A percentile compares a stretch with the other conserved stretches of the same genome.
Conservation (phyloP, 2,888 invertebrate species). For the Drosophila tripunctata region DNA sequence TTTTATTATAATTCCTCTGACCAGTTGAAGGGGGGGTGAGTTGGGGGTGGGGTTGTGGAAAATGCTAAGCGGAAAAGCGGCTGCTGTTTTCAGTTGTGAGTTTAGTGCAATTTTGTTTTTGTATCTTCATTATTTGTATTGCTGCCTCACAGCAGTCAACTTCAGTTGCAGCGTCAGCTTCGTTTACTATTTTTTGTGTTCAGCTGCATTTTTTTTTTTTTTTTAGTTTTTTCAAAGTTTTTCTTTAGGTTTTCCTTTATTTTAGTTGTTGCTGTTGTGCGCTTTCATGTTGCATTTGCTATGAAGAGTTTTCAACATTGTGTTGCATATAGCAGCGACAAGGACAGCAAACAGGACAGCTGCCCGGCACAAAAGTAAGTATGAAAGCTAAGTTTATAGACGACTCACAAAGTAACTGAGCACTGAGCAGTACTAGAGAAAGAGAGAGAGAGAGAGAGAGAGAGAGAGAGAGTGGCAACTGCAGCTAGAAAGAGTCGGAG, state of each 20-base stretch:
- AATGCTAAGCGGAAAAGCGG: constrained; percentile 9
- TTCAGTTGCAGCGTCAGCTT: background rate
- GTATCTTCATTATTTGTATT: constrained; percentile 73
- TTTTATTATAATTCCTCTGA: constrained; percentile 75
- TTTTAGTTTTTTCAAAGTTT: constrained; percentile 59
- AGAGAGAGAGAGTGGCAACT: background rate
- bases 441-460: background rate
- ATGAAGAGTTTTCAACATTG: constrained; percentile 61
- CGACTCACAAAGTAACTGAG: constrained; percentile 53
- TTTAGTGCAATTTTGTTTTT: constrained; percentile 62
- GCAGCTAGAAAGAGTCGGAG: too few relatives aligned
- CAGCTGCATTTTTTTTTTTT: constrained; percentile 14
- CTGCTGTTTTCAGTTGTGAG: constrained; percentile 44
- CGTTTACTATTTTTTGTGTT: constrained; percentile 1
- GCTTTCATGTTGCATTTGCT: constrained; percentile 71
- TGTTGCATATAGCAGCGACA: constrained; percentile 46
- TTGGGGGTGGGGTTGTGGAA: background rate
- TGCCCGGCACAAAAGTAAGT: constrained; percentile 56
- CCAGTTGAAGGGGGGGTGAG: constrained; percentile 10
- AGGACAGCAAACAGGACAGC: constrained; percentile 38
- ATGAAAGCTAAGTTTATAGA: constrained; percentile 71
- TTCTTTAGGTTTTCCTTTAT: constrained; percentile 35
- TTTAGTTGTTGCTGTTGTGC: constrained; percentile 22
- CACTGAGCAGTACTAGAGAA: background rate
- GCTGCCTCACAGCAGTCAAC: background rate